phyloP scores from a whole-genome alignment of 2,113 vertebrate species.

The Canis aureus region DNA sequence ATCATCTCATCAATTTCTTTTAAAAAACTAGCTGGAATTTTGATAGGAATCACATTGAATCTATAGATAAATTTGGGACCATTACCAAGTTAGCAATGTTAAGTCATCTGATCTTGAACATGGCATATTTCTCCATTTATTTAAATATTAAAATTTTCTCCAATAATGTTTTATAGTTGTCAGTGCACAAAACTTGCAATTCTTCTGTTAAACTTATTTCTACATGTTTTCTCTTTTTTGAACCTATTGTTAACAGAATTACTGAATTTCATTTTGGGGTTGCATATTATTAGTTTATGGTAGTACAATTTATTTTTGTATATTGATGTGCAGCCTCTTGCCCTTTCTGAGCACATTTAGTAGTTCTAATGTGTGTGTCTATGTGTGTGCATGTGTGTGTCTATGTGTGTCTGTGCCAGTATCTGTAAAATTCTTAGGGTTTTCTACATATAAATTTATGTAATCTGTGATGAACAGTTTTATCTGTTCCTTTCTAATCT shows the following conservation, averaged over 20 bases:
- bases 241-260: background rate
- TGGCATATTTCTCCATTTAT: too few species aligned
- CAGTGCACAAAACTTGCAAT: background rate
- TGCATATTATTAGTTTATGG: background rate
- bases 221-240: background rate
- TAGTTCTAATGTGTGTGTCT: background rate
- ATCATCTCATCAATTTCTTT: background rate
- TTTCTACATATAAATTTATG: background rate
- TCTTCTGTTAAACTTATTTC: conserved; percentile 7
- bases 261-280: background rate
- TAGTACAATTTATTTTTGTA: background rate
- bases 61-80: background rate
- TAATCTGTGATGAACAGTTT: background rate
- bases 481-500: background rate
- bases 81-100: background rate
- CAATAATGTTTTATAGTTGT: too few species aligned
- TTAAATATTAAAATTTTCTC: too few species aligned
- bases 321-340: background rate
- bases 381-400: background rate
- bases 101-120: background rate
- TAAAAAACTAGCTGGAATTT: background rate
- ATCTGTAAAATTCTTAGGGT: background rate
- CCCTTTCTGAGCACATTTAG: background rate
- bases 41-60: background rate
- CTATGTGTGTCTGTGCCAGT: background rate